Evolutionary conservation across 1,140 invertebrate species (phyloP).

Genomic region (Aphaenogaster ashmeadi): DNA sequence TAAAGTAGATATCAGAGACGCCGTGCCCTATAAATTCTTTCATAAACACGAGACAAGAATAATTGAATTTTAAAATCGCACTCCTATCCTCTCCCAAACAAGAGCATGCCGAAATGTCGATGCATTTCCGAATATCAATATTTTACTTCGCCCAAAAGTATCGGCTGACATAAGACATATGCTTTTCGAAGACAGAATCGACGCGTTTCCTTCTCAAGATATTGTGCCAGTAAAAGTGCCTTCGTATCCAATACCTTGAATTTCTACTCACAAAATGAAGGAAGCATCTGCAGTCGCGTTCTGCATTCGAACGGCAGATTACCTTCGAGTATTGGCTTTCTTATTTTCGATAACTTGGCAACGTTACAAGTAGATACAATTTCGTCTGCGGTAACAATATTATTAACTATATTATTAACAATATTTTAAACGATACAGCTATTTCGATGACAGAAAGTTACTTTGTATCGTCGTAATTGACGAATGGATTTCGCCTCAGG

Average conservation of each 20-base stretch:
- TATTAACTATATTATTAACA: neutral
- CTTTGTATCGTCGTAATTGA: neutral
- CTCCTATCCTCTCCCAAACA: neutral
- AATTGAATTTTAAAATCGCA: conserved; percentile 19
- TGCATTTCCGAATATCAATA: conserved; percentile 33
- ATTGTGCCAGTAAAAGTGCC: conserved; percentile 17
- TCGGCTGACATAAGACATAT: conserved; percentile 42
- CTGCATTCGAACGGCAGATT: neutral
- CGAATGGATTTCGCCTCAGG: neutral
- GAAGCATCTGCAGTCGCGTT: neutral
- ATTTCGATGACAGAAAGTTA: neutral
- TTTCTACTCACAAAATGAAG: conserved; percentile 8
- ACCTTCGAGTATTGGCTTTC: neutral
- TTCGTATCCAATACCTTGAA: conserved; percentile 38
- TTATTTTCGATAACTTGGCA: conserved; percentile 11
- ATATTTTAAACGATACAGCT: neutral
- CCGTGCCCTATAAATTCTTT: neutral
- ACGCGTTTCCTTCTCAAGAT: conserved; percentile 16
- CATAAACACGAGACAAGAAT: neutral
- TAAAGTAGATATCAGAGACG: neutral
- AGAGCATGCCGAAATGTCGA: conserved; percentile 20
- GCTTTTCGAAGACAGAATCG: conserved; percentile 38
- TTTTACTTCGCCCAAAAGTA: conserved; percentile 36
- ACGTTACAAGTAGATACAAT: neutral
- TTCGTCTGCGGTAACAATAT: neutral